Evolutionary conservation across 92 coral and sea anemone genomes (phyloP).

Genomic region (Porites rus): DNA sequence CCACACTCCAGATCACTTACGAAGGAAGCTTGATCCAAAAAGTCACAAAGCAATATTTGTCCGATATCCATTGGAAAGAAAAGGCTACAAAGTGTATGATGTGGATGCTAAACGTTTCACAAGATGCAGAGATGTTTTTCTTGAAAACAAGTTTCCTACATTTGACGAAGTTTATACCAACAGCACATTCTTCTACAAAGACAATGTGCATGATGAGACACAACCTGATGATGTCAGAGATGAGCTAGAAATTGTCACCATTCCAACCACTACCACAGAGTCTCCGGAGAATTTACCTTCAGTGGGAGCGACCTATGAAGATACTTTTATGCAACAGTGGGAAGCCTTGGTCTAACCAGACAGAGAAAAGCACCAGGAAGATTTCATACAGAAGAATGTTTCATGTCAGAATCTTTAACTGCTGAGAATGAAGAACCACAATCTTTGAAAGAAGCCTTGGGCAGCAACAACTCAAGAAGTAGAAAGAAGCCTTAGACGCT

Average conservation of each 20-base stretch:
- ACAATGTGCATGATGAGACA: slow-evolving; percentile 11
- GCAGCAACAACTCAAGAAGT: no score
- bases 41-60: slow-evolving; percentile 56
- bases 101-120: slow-evolving; percentile 14
- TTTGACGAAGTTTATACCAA: slow-evolving; percentile 14
- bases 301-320: slow-evolving; percentile 10
- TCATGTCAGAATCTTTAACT: neutral
- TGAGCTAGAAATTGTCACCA: neutral
- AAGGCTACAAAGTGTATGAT: slow-evolving; percentile 54
- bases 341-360: slow-evolving; percentile 62
- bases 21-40: slow-evolving; percentile 61
- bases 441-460: no score
- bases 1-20: slow-evolving; percentile 65
- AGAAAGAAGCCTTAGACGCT: no score
- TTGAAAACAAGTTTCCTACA: slow-evolving; percentile 58
- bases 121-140: slow-evolving; percentile 4
- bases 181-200: slow-evolving; percentile 22
- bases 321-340: slow-evolving; percentile 54
- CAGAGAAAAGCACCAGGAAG: slow-evolving; percentile 69
- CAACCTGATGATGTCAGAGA: slow-evolving; percentile 16
- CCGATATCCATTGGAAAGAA: slow-evolving; percentile 44
- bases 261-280: no score
- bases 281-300: no score
- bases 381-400: slow-evolving; percentile 66
- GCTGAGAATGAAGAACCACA: slow-evolving; percentile 1